These are phyloP conservation scores for Cranoglanis bouderius DNA, from an alignment of 2,113 vertebrate genomes.

Conservation along the genomic window DNA sequence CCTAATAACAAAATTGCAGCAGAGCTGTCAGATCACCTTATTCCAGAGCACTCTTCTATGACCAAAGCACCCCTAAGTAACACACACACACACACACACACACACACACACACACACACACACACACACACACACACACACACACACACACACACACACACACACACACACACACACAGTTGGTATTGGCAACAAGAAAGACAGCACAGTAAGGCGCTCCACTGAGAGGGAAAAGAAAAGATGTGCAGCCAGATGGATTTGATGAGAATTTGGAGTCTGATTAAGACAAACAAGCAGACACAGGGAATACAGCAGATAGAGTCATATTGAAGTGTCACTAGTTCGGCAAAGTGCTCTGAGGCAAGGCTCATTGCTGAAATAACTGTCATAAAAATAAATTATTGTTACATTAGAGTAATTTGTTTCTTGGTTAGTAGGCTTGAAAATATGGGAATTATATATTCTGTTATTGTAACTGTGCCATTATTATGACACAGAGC, in stretches of 20 bases:
- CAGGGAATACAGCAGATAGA: background rate
- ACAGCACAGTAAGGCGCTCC: background rate
- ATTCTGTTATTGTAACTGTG: background rate
- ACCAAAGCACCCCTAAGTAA: background rate
- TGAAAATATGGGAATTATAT: background rate
- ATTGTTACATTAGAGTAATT: background rate
- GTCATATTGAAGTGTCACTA: background rate
- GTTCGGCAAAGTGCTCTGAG: background rate
- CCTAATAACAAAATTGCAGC: slow-evolving; percentile 31
- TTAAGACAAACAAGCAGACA: slow-evolving; percentile 30
- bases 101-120: background rate
- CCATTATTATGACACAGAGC: background rate
- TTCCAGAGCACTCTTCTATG: slow-evolving; percentile 19
- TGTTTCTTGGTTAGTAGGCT: background rate
- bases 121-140: background rate
- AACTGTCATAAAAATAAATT: background rate
- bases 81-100: slow-evolving; percentile 6
- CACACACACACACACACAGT: background rate
- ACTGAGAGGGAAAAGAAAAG: background rate
- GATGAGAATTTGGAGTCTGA: background rate
- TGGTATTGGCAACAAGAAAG: slow-evolving; percentile 15
- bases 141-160: background rate
- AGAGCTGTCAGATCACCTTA: slow-evolving; percentile 50
- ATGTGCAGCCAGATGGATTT: slow-evolving; percentile 29
- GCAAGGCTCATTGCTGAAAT: background rate